Evolutionary conservation across 2,113 vertebrate species (phyloP), one percentile per base, ranked within the genome.

Genomic region (Campylomormyrus numenius): DNA sequence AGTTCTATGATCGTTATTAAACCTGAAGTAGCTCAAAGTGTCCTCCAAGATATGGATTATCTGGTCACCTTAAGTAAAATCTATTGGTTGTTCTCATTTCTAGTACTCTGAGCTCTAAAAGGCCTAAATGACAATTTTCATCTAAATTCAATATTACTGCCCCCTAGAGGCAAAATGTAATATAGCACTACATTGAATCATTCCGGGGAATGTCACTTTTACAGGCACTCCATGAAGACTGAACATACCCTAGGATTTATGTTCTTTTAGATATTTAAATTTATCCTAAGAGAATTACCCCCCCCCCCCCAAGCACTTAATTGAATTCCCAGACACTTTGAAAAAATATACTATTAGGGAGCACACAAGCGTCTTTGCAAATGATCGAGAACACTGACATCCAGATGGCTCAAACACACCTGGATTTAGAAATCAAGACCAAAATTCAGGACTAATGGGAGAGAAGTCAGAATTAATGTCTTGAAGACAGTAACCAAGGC

Each of bases 121-220:
- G 5, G 48, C 50, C 4, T 39, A 39, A 39, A 52, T 2, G 5
- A 49, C 48, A 35, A 8, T 24, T 7, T 87, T 19, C 7, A 87
- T 39, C 2, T 35, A 3, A 53, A 35, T 52, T 87, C 27, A 53
- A 31, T 87, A 19, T 31, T 35, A 87, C 48, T 31, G 85, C 24
- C 85, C 85, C 31, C 85, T 87, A 35, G 85, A 52, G 85, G 7
- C 50, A 87, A 84, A 84, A 84, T 84, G 39, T 84, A 48, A 48
- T n/a, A 84, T 48, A 84, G 39, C 39, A 35, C n/a, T 19, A 35
- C 21, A 56, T 0, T 52, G 50, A 87, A 87, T 24, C 11, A 50
- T 24, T 49, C 8, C 0, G 1, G 10, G 83, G 19, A 85, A 85
- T 46, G 9, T 48, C 17, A 84, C 42, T 84, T 24, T 84, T 46